phyloP scores from a whole-genome alignment of 1,140 invertebrate species.

The Leucophenga varia region DNA sequence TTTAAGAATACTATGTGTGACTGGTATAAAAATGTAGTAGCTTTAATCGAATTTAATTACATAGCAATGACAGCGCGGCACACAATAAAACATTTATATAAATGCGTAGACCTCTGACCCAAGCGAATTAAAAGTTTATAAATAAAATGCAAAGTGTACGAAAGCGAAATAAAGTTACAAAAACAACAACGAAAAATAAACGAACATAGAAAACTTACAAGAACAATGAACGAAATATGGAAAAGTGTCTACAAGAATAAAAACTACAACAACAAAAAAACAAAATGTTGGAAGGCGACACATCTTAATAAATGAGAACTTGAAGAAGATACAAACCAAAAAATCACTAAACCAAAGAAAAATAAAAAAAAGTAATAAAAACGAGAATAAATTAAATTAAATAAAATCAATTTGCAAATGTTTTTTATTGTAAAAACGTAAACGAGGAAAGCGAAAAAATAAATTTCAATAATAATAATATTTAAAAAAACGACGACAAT shows the following conservation, averaged over 20 bases:
- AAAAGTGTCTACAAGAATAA: not conserved
- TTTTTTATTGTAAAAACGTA: constrained; percentile 29
- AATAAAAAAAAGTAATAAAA: constrained; percentile 8
- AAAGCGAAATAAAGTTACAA: too few relatives aligned
- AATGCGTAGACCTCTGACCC: too few relatives aligned
- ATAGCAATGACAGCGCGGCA: too few relatives aligned
- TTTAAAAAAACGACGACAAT: not conserved
- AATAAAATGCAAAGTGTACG: too few relatives aligned
- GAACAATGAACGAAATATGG: constrained; percentile 35
- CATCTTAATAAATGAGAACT: too few relatives aligned
- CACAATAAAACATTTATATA: too few relatives aligned
- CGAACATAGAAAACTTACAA: constrained; percentile 22
- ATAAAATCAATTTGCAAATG: constrained; percentile 47
- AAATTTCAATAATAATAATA: not conserved
- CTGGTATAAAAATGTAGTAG: too few relatives aligned
- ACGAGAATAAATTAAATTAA: constrained; percentile 29
- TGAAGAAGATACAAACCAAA: constrained; percentile 23
- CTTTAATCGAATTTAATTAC: too few relatives aligned
- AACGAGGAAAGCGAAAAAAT: constrained; percentile 14
- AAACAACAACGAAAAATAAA: not conserved
- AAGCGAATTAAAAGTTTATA: too few relatives aligned
- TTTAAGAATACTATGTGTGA: too few relatives aligned
- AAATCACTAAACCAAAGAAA: constrained; percentile 14
- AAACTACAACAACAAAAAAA: not conserved
- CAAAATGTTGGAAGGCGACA: too few relatives aligned